phyloP scores from a whole-genome alignment of 1,140 invertebrate species.

The Anadara kagoshimensis region DNA sequence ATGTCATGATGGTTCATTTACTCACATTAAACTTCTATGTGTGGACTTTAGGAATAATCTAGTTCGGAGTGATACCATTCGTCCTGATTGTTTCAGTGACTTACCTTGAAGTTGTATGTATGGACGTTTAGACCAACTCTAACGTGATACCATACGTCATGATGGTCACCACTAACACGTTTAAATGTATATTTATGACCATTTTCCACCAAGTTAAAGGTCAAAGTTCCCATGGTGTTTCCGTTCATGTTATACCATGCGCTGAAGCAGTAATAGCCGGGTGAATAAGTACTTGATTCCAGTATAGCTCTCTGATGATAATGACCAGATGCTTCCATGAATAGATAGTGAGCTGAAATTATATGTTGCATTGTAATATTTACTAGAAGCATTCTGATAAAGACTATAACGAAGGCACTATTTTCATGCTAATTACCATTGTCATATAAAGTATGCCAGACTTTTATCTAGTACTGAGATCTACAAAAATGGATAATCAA shows the following conservation, averaged over 20 bases:
- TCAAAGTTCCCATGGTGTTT: constrained; percentile 42
- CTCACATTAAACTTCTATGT: no score
- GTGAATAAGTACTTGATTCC: constrained; percentile 28
- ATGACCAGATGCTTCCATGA: constrained; percentile 49
- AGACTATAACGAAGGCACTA: no score
- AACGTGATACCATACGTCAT: constrained; percentile 38
- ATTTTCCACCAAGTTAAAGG: constrained; percentile 14
- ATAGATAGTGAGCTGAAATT: constrained; percentile 50
- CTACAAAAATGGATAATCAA: no score
- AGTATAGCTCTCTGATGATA: constrained; percentile 39
- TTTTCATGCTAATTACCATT: no score
- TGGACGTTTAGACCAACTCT: constrained; percentile 46
- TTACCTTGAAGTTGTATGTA: constrained; percentile 39
- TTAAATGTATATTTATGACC: constrained; percentile 29
- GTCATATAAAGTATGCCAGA: no score
- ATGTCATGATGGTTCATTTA: no score
- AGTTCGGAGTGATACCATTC: no score
- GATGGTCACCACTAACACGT: constrained; percentile 44
- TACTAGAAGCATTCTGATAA: no score
- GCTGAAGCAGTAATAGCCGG: constrained; percentile 54
- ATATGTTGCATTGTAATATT: no score
- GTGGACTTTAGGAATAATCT: no score
- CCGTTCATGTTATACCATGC: constrained; percentile 72
- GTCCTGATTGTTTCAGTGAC: no score
- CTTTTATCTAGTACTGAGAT: no score